Evolutionary conservation across 1,140 invertebrate species (phyloP), one percentile per base, ranked within the genome.

Genomic region (Heliconius melpomene): DNA sequence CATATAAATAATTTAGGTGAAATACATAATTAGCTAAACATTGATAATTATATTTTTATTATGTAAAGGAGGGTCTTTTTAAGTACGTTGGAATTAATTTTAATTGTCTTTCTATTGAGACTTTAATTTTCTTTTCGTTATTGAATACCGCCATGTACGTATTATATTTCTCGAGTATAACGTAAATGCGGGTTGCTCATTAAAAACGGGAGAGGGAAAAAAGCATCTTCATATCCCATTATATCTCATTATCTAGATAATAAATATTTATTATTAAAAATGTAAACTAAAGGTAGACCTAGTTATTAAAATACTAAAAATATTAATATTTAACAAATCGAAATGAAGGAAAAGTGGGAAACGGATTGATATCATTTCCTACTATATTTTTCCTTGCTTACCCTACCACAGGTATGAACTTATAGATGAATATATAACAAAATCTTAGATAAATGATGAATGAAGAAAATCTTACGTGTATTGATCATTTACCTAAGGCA

Each of bases 91-190:
- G 60, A 66, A 66, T 66, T 66, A 66, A 29, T 66, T 66, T 66
- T 66, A 66, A 26, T 66, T 66, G 57, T 66, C 57, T 66, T 66
- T 66, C 57, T 66, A 66, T 66, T 23, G 57, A 26, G 23, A 26
- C 20, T 26, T 66, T 66, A 60, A 60, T 60, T 60, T 60, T 60
- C n/a, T 66, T 66, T 29, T 66, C 23, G 23, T 66, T 66, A 13
- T 66, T 66, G 9, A 66, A 66, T 66, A 66, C 23, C 3, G 54
- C 54, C 9, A 57, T 66, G 60, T 29, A 32, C 32, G 0, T 32
- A 66, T 66, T 66, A 66, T 66, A 66, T 66, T 66, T 66, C 60
- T 26, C 60, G 60, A 66, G 60, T 16, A 16, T 16, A 66, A 57
- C 54, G 20, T 57, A 57, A 57, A 66, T 66, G 60, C 60, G 60